Base-by-base conservation (phyloP, 2,113 vertebrate species). In the Diphyllodes magnificus region DNA sequence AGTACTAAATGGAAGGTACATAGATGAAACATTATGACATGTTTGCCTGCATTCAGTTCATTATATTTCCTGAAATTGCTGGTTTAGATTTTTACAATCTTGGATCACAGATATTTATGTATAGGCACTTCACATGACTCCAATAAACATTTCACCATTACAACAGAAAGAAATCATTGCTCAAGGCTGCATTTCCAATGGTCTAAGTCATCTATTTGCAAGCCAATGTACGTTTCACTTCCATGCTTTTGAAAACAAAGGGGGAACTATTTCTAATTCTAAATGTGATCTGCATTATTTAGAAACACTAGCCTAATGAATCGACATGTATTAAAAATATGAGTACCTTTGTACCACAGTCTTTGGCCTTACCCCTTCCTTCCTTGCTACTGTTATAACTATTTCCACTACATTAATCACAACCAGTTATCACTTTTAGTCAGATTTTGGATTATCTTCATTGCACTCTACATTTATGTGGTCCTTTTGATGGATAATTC, bases 291-390 rank as follows among this genome's bases (percentile, higher is more conserved):
- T 83, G 37, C 0, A 44, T 68, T 75, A 79, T 80, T 92, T 78
- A 66, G 28, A 90, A 82, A 75, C 10, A 35, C 5, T 64, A 10
- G 64, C 7, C 21, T 69, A 22, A 21, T 33, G 15, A 30, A 69
- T 44, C 28, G 40, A 4, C 22, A 23, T 7, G 6, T 56, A 50
- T 33, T 63, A 60, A 76, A 93, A 90, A 65, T 47, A 35, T 1
- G 2, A 60, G 3, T 76, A 7, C 9, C 31, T 64, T 0, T 0
- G 10, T 68, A 33, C n/a, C 6, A 6, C 10, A 64, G 3, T 4
- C 27, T 77, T 40, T 89, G 57, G 21, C 31, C 35, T 75, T 83
- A 25, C 13, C 1, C 4, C 19, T 66, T 89, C 31, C 13, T 64
- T 56, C 10, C 12, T 59, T 65, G 23, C 6, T 60, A 28, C 28